phyloP scores from a whole-genome alignment of 1,140 invertebrate genomes.

The Drosophila eugracilis region DNA sequence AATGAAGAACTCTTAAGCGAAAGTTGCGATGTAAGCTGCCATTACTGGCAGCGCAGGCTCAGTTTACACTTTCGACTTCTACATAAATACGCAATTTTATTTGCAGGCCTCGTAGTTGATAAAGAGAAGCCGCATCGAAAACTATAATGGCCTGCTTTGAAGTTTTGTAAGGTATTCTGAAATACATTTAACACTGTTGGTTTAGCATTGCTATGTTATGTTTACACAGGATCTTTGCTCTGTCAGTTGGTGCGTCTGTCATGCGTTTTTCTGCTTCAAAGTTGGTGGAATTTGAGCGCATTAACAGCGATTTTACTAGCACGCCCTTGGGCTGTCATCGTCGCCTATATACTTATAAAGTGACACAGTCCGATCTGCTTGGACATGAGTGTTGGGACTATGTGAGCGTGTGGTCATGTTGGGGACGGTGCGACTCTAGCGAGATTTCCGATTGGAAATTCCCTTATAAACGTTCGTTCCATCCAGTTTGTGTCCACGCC shows the following conservation, averaged over 20 bases:
- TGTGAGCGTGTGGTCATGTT: constrained; percentile 91
- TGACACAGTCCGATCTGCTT: constrained; percentile 70
- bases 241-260: constrained; percentile 14
- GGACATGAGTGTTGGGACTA: constrained; percentile 86
- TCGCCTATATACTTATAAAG: constrained; percentile 85
- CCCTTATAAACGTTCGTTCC: constrained; percentile 92
- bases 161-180: not conserved
- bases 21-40: too few species aligned
- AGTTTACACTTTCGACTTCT: constrained; percentile 9
- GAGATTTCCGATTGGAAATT: constrained; percentile 95
- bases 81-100: constrained; percentile 45
- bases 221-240: constrained; percentile 5
- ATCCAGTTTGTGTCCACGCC: constrained; percentile 93
- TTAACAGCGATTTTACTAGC: constrained; percentile 62
- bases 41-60: constrained; percentile 54
- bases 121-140: not conserved
- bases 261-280: constrained; percentile 33
- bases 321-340: constrained; percentile 85
- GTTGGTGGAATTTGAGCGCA: constrained; percentile 62
- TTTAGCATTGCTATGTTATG: not conserved
- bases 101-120: constrained; percentile 12
- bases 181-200: too few species aligned
- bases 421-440: constrained; percentile 93
- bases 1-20: too few species aligned
- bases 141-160: constrained; percentile 7